phyloP scores from a whole-genome alignment of 1,140 invertebrate species.

The Alviniconcha marisindica region DNA sequence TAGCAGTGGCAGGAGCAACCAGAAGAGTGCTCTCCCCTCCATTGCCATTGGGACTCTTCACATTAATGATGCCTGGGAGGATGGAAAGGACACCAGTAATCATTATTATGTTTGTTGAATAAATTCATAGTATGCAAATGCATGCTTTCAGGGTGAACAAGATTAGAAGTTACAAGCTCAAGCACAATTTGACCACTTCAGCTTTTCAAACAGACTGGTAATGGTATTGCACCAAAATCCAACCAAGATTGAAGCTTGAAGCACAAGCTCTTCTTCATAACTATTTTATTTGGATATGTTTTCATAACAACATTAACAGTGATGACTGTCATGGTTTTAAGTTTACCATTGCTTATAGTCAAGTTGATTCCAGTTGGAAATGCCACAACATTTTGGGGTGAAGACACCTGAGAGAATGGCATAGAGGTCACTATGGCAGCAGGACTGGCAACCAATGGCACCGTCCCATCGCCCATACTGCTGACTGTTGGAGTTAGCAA shows the following conservation, averaged over 20 bases:
- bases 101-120: neutral
- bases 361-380: slow-evolving; percentile 48
- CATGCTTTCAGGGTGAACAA: neutral
- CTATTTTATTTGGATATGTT: neutral
- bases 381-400: neutral
- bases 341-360: slow-evolving; percentile 56
- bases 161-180: neutral
- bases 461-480: neutral
- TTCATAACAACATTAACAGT: neutral
- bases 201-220: neutral
- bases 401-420: neutral
- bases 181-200: neutral
- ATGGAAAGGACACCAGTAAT: neutral
- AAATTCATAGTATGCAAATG: neutral
- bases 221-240: neutral
- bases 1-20: slow-evolving; percentile 30
- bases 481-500: neutral
- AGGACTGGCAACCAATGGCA: neutral
- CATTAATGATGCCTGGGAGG: slow-evolving; percentile 36
- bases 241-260: neutral
- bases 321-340: neutral
- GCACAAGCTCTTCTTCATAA: neutral
- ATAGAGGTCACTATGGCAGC: neutral
- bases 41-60: slow-evolving; percentile 36
- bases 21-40: slow-evolving; percentile 32